These are phyloP conservation scores for Leptinotarsa lineolata DNA, from an alignment of 1,140 invertebrate genomes.

Conservation along the genomic window DNA sequence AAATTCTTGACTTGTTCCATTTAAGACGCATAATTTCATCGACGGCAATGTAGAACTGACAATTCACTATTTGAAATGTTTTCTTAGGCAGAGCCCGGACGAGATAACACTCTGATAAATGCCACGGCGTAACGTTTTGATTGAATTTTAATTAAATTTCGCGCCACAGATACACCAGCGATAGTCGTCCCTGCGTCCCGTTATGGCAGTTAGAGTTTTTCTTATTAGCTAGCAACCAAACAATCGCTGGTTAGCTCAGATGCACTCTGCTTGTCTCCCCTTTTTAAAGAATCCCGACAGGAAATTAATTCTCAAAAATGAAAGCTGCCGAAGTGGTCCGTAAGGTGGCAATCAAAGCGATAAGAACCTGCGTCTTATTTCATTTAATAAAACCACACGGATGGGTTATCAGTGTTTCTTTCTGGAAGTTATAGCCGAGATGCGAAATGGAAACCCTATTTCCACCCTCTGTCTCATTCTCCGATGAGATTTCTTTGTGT, in stretches of 20 bases:
- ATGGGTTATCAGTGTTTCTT: constrained; percentile 47
- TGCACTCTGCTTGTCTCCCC: constrained; percentile 51
- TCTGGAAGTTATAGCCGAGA: constrained; percentile 14
- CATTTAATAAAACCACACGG: constrained; percentile 50
- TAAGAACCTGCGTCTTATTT: constrained; percentile 53
- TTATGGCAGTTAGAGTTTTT: constrained; percentile 50
- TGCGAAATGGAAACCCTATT: neutral
- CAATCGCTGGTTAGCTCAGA: constrained; percentile 52
- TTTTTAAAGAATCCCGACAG: constrained; percentile 56
- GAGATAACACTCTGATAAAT: constrained; percentile 53
- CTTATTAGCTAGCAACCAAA: constrained; percentile 51
- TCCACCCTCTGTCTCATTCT: no score
- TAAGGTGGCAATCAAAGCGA: constrained; percentile 46
- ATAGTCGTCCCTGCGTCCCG: constrained; percentile 42
- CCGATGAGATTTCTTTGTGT: no score
- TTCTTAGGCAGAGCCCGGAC: constrained; percentile 49
- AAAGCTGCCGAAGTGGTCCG: constrained; percentile 50
- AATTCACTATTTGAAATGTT: constrained; percentile 55
- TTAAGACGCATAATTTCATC: constrained; percentile 54
- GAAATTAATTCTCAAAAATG: constrained; percentile 59
- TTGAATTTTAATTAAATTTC: constrained; percentile 58
- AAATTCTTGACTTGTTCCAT: constrained; percentile 51
- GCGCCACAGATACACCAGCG: constrained; percentile 46
- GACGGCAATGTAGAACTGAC: constrained; percentile 48
- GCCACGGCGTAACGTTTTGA: constrained; percentile 50